Evolutionary conservation across 2,113 vertebrate species (phyloP).

Genomic region (Procapra przewalskii): DNA sequence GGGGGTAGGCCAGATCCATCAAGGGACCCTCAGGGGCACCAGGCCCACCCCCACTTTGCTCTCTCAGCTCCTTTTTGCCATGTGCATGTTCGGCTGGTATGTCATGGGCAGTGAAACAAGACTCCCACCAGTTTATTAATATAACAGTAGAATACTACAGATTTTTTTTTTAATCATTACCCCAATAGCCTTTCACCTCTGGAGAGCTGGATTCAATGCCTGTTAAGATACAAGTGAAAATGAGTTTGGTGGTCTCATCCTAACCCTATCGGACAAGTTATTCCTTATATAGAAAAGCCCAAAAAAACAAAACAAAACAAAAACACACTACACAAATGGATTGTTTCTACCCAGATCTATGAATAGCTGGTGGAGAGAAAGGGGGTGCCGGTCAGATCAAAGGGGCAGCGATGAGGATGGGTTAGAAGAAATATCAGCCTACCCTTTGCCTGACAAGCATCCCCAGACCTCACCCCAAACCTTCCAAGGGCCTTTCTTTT

Average conservation of each 20-base stretch:
- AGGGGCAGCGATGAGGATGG: conserved; percentile 54
- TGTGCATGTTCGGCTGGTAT: conserved; percentile 69
- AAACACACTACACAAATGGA: conserved; percentile 63
- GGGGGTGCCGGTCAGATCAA: conserved; percentile 70
- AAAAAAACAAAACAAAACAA: conserved; percentile 46
- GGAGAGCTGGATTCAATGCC: conserved; percentile 87
- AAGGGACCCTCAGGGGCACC: conserved; percentile 65
- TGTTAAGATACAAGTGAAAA: conserved; percentile 87
- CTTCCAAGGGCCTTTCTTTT: conserved; percentile 51
- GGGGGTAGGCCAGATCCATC: conserved; percentile 52
- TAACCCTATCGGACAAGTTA: conserved; percentile 78
- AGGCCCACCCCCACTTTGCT: conserved; percentile 60
- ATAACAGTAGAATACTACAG: conserved; percentile 83
- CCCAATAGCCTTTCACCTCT: conserved; percentile 88
- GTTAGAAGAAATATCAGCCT: conserved; percentile 67
- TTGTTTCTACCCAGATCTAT: conserved; percentile 71
- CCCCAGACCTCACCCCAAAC: conserved; percentile 66
- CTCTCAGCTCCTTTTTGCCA: conserved; percentile 73
- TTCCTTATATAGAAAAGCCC: conserved; percentile 71
- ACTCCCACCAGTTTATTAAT: conserved; percentile 79
- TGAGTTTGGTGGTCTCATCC: conserved; percentile 81
- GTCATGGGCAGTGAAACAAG: conserved; percentile 78
- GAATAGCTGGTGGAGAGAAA: conserved; percentile 72
- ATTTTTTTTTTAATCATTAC: conserved; percentile 83
- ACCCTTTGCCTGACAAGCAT: conserved; percentile 64